These are phyloP conservation scores for Macaria notata DNA, from an alignment of 2,888 invertebrate genomes.

Conservation along the genomic window DNA sequence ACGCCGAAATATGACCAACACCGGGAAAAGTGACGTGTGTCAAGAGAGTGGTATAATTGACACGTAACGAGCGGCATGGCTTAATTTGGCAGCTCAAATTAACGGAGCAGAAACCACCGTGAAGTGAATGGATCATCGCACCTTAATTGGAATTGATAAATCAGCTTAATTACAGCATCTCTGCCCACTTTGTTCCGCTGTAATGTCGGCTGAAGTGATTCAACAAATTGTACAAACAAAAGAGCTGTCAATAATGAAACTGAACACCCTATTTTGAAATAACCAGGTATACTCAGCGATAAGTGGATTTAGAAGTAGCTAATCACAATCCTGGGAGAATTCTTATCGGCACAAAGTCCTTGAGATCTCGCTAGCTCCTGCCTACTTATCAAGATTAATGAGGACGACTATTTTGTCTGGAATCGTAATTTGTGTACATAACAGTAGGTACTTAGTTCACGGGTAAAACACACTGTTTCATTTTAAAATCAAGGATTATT, in stretches of 20 bases:
- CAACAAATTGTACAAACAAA: slow-evolving; percentile 4
- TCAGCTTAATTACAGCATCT: slow-evolving; percentile 4
- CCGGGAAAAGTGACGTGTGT: slow-evolving; percentile 9
- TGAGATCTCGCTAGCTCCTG: slow-evolving; percentile 60
- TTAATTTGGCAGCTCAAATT: slow-evolving; percentile 21
- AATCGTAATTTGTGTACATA: no score
- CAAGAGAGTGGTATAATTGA: slow-evolving; percentile 14
- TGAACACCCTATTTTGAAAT: slow-evolving; percentile 4
- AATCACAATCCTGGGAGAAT: slow-evolving; percentile 39
- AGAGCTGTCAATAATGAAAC: slow-evolving; percentile 2
- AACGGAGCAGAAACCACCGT: slow-evolving; percentile 4
- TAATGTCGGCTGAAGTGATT: slow-evolving; percentile 1
- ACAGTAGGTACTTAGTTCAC: no score
- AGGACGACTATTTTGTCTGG: slow-evolving; percentile 16
- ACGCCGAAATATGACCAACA: slow-evolving; percentile 11
- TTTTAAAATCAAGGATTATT: no score
- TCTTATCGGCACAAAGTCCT: slow-evolving; percentile 65
- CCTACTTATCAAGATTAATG: slow-evolving; percentile 70
- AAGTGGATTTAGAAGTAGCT: slow-evolving; percentile 24
- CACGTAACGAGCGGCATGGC: slow-evolving; percentile 11
- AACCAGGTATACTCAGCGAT: slow-evolving; percentile 2
- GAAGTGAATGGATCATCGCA: slow-evolving; percentile 4
- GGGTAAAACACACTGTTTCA: no score
- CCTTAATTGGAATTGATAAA: slow-evolving; percentile 7
- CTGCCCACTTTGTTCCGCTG: not conserved